phyloP scores from a whole-genome alignment of 1,140 invertebrate genomes.

The Triops cancriformis region DNA sequence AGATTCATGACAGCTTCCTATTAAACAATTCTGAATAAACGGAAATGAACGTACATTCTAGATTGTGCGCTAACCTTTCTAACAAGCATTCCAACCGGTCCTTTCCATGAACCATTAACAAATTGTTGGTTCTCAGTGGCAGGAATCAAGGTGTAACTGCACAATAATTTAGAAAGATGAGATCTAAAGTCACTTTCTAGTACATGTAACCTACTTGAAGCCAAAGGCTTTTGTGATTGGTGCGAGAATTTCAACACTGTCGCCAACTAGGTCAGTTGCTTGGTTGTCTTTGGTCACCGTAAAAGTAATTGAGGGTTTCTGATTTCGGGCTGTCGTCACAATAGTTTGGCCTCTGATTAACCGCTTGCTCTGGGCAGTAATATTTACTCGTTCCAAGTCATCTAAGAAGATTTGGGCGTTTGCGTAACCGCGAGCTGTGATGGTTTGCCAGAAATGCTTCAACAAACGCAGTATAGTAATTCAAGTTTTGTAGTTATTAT shows the following conservation, averaged over 20 bases:
- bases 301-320: neutral
- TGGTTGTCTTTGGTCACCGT: neutral
- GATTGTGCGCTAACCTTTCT: neutral
- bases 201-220: neutral
- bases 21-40: too few species aligned
- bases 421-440: too few species aligned
- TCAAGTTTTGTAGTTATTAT: too few species aligned
- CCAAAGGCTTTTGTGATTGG: neutral
- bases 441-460: too few species aligned
- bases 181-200: too few species aligned
- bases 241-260: neutral
- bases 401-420: too few species aligned
- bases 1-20: neutral
- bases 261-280: neutral
- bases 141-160: neutral
- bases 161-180: too few species aligned
- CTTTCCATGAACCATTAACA: neutral
- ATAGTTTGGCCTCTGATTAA: neutral
- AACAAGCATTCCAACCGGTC: neutral
- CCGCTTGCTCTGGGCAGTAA: too few species aligned
- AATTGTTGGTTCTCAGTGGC: neutral
- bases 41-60: too few species aligned
- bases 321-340: neutral
- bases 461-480: too few species aligned
- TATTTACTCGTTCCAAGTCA: too few species aligned